Conservation (phyloP, 2,797 vertebrate species). For the Hydrocynus forskahlii region DNA sequence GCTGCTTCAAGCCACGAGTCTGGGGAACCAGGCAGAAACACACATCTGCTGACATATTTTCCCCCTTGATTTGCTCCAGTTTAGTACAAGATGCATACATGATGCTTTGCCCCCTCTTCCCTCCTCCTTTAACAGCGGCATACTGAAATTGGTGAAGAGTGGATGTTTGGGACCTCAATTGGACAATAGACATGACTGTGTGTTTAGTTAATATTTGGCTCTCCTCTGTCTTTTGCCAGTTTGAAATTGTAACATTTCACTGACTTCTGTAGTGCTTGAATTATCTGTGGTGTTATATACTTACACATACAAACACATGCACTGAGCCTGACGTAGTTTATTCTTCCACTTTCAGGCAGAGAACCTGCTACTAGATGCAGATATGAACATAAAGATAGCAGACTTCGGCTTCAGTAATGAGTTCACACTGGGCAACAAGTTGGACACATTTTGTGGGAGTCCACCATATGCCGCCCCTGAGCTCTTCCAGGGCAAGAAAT, state of each 20-base stretch:
- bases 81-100: slow-evolving; percentile 5
- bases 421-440: slow-evolving; percentile 90
- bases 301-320: neutral
- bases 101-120: neutral
- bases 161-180: neutral
- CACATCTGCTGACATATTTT: neutral
- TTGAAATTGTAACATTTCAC: neutral
- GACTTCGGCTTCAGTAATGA: slow-evolving; percentile 95
- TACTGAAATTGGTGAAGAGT: neutral
- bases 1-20: slow-evolving; percentile 17
- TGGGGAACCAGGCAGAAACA: slow-evolving; percentile 13
- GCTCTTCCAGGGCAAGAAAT: slow-evolving; percentile 89
- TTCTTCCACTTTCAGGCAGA: slow-evolving; percentile 78
- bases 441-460: slow-evolving; percentile 94
- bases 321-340: neutral
- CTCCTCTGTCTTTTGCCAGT: neutral
- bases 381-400: slow-evolving; percentile 96
- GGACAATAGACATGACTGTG: neutral
- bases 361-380: slow-evolving; percentile 91
- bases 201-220: neutral
- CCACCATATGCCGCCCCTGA: slow-evolving; percentile 92
- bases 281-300: neutral
- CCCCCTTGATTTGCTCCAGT: neutral
- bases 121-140: neutral
- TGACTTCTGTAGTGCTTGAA: neutral